Conservation (phyloP, 2,113 vertebrate species). For the Burhinus oedicnemus region DNA sequence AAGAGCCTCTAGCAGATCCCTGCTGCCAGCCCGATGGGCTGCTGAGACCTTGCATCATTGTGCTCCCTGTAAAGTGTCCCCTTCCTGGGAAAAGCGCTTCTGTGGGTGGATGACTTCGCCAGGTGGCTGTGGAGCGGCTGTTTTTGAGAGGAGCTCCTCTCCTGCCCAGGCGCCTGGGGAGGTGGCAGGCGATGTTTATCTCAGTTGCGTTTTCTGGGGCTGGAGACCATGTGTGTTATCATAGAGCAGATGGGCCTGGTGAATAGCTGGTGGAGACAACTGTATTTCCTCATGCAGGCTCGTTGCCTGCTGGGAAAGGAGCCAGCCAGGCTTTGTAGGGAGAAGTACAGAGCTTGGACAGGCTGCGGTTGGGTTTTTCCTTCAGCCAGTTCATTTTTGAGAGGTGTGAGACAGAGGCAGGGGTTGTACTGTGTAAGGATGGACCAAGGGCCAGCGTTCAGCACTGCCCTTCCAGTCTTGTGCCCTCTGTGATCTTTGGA, state of each 20-base stretch:
- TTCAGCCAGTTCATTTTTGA: neutral
- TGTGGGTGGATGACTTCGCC: neutral
- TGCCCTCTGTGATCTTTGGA: neutral
- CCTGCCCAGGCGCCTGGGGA: neutral
- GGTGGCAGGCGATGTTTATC: neutral
- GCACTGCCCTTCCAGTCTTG: neutral
- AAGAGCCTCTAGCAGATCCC: neutral
- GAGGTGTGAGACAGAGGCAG: neutral
- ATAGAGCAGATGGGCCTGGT: neutral
- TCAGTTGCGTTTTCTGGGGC: neutral
- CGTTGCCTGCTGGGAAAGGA: neutral
- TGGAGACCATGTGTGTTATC: neutral
- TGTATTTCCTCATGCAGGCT: neutral
- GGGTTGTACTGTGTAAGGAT: neutral
- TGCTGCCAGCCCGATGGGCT: neutral
- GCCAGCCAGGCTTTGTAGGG: neutral
- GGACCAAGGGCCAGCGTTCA: neutral
- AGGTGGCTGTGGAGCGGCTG: neutral
- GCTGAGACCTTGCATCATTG: fast-evolving
- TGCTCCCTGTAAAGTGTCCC: neutral
- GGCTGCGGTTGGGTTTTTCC: neutral
- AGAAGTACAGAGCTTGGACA: neutral
- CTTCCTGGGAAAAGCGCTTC: neutral
- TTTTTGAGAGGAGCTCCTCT: neutral
- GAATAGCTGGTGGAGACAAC: neutral